These are phyloP conservation scores for Hybognathus amarus DNA, from an alignment of 2,797 vertebrate genomes.

Conservation along the genomic window DNA sequence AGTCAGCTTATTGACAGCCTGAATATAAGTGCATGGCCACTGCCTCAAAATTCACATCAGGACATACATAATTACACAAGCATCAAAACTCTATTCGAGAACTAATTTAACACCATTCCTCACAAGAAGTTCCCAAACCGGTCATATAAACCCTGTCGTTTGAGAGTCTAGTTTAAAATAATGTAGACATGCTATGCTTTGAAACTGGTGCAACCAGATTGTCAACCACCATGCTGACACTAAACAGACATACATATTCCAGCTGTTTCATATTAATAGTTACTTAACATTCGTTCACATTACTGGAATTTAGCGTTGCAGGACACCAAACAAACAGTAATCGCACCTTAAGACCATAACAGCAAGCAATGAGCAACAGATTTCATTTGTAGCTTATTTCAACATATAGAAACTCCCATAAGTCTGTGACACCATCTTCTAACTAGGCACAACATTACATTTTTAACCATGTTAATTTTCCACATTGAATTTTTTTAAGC, in stretches of 20 bases:
- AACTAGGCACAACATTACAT: neutral
- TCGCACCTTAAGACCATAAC: neutral
- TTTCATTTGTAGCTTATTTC: slow-evolving; percentile 40
- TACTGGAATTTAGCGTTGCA: neutral
- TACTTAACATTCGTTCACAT: slow-evolving; percentile 5
- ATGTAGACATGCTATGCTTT: slow-evolving; percentile 24
- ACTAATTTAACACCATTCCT: slow-evolving; percentile 14
- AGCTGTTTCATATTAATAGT: slow-evolving; percentile 5
- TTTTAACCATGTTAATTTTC: neutral
- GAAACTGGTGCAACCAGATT: slow-evolving; percentile 23
- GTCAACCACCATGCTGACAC: slow-evolving; percentile 8
- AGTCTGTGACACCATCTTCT: neutral
- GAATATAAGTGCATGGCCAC: slow-evolving; percentile 64
- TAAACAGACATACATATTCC: slow-evolving; percentile 20
- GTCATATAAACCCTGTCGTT: slow-evolving; percentile 6
- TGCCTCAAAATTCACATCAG: slow-evolving; percentile 50
- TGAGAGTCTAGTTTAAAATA: slow-evolving; percentile 5
- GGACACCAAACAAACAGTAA: neutral
- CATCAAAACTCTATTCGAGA: slow-evolving; percentile 61
- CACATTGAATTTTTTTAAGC: neutral
- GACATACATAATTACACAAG: slow-evolving; percentile 37
- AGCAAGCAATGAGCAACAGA: slow-evolving; percentile 13
- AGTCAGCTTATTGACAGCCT: slow-evolving; percentile 25
- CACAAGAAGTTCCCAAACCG: neutral
- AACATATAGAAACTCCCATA: neutral